Base-by-base conservation (phyloP, 2,113 vertebrate genomes). In the Anolis carolinensis region DNA sequence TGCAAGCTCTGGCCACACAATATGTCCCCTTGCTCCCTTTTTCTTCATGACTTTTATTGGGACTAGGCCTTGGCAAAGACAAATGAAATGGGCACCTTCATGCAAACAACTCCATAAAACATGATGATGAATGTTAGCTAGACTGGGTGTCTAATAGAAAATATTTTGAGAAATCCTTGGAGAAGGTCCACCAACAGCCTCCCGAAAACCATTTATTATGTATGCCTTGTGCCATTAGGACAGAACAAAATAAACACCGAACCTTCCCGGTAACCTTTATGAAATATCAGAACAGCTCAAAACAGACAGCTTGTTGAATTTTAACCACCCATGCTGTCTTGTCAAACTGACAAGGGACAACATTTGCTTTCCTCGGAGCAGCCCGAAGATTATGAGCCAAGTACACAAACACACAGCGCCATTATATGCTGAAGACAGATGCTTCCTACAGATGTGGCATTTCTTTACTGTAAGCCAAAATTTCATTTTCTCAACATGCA, bases 341-440 rank as follows among this genome's bases (percentile, higher is more conserved):
- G 8, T 82, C 67, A 82, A 52, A 59, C 32, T 36, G 50, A 73
- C 68, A 82, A 27, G 32, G 23, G 34, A 32, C 23, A 73, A 59
- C 68, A 59, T 36, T 82, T 73, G 68, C 68, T 73, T 82, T 30
- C 50, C 32, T 73, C 81, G 59, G 44, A 50, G 30, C 25, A 50
- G 30, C 65, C n/a, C 10, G n/a, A 68, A n/a, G 65, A 70, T 82
- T 72, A 82, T 72, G 25, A 18, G n/a, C 81, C 81, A 39, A 83
- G 50, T 59, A 73, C 68, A 59, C 81, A 83, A 83, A 62, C 70
- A 74, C 23, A n/a, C 65, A 62, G 81, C 52, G 20, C 34, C 52
- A 3, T 74, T 62, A 30, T 62, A 62, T 32, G 71, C 62, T 71
- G 62, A 20, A 83, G 71, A 44, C 11, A n/a, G 23, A 74, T 23